Evolutionary conservation across 2,888 invertebrate species (phyloP), one percentile per base, ranked within the genome.

Genomic region (Nymphalis urticae): DNA sequence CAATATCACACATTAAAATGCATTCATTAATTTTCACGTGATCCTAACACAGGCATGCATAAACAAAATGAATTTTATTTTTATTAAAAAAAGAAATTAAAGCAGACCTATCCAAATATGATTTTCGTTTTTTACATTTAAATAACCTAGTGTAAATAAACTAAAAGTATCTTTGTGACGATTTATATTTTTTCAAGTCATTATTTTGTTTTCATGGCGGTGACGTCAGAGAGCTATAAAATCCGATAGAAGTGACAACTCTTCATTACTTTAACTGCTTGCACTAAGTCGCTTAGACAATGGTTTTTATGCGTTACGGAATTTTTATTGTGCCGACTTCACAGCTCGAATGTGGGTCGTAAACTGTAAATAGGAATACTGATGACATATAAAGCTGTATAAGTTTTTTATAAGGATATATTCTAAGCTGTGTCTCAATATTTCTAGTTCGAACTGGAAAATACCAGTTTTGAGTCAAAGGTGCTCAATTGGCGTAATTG

Each of bases 221-320:
- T 67, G 42, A 54, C 69, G 69, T 67, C 64, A 69, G 24, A 62
- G 53, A 56, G 50, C 27, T 51, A 61, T 70, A 70, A 72, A 66
- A 65, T 68, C 65, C 56, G 21, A 64, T 64, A 58, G 59, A 70
- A 61, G 62, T 48, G 60, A 67, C 54, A 62, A 64, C 67, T 62
- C 63, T 60, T 65, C 60, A 68, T 63, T 64, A 64, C 47, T 64
- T 70, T 70, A 67, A 72, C 62, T 60, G 56, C 60, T 19, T 59
- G 19, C 54, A 54, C 53, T 65, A 48, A 56, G 47, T 62, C 59
- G 17, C 64, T 48, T 64, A 61, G 53, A 62, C 64, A 65, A 66
- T 66, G 60, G 68, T 62, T 63, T 69, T 71, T 62, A 66, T 24
- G 69, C 61, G 36, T 24, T 64, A 48, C 62, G 42, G 48, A 58